A percentile compares a stretch with the other conserved stretches of the same genome.
phyloP scores from a whole-genome alignment of 2,113 vertebrate species.

The Antigone vipio region DNA sequence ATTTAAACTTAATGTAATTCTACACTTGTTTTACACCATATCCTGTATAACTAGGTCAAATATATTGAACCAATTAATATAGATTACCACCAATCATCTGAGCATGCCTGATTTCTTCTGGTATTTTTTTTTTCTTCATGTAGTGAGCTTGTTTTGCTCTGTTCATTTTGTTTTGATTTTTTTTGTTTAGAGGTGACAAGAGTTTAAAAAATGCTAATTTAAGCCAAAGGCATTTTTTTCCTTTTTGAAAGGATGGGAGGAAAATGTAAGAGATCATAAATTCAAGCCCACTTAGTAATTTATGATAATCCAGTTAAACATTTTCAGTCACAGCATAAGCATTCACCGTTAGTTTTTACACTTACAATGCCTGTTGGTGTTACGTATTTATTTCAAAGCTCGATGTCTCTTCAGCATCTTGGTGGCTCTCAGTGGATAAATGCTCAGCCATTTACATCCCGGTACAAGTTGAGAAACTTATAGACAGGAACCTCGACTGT shows the following conservation, averaged over 20 bases:
- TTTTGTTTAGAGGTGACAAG: background rate
- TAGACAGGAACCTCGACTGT: accelerated
- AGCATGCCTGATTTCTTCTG: background rate
- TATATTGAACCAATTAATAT: background rate
- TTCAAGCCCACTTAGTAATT: background rate
- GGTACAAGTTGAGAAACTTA: background rate
- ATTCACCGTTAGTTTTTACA: background rate
- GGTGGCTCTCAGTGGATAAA: background rate
- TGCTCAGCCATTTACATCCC: accelerated
- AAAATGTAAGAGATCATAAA: background rate
- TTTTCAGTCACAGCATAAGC: background rate
- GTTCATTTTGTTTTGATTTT: background rate
- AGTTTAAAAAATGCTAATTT: background rate
- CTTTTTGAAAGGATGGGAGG: background rate
- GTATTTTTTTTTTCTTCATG: background rate
- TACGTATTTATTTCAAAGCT: background rate
- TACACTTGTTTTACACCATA: background rate
- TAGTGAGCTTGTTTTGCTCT: background rate
- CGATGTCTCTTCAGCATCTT: background rate
- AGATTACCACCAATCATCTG: background rate
- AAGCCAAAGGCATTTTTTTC: background rate
- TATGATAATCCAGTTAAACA: background rate
- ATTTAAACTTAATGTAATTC: background rate
- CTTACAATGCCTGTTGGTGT: background rate
- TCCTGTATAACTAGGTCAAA: background rate